phyloP scores from a whole-genome alignment of 2,113 vertebrate species.

The Etheostoma cragini region DNA sequence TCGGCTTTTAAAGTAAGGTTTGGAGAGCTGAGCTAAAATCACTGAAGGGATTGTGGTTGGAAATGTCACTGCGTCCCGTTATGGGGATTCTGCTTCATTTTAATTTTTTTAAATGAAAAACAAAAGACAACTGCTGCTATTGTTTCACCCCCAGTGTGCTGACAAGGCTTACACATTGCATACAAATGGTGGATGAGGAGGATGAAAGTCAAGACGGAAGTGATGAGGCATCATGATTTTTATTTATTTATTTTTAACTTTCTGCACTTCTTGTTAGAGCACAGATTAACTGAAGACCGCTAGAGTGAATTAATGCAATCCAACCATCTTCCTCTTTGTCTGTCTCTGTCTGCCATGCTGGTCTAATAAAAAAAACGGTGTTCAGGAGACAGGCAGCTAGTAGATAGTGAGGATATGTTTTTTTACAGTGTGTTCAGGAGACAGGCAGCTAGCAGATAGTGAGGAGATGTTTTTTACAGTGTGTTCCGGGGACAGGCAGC shows the following conservation, averaged over 20 bases:
- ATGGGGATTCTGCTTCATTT: slow-evolving; percentile 9
- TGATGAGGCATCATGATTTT: slow-evolving; percentile 51
- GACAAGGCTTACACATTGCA: slow-evolving; percentile 24
- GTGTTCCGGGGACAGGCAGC: no score
- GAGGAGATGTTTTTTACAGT: no score
- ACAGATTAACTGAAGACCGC: slow-evolving; percentile 24
- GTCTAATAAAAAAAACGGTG: neutral
- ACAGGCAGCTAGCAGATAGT: no score
- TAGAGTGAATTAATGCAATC: neutral
- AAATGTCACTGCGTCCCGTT: slow-evolving; percentile 65
- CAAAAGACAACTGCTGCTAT: slow-evolving; percentile 27
- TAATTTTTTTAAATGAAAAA: neutral
- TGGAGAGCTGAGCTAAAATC: slow-evolving; percentile 48
- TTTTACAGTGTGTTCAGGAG: no score
- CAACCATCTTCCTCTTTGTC: neutral
- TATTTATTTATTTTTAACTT: slow-evolving; percentile 10
- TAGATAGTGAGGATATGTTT: no score
- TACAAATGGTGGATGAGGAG: slow-evolving; percentile 27
- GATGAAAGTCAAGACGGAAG: slow-evolving; percentile 49
- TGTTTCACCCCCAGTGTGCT: slow-evolving; percentile 49
- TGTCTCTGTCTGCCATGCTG: neutral
- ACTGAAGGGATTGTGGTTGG: slow-evolving; percentile 54
- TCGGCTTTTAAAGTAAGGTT: slow-evolving; percentile 34
- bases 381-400: no score
- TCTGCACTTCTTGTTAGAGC: slow-evolving; percentile 12